Percentiles rank a stretch among this genome's conserved stretches.
phyloP scores from a whole-genome alignment of 2,797 vertebrate genomes.

The Sarcoramphus papa region DNA sequence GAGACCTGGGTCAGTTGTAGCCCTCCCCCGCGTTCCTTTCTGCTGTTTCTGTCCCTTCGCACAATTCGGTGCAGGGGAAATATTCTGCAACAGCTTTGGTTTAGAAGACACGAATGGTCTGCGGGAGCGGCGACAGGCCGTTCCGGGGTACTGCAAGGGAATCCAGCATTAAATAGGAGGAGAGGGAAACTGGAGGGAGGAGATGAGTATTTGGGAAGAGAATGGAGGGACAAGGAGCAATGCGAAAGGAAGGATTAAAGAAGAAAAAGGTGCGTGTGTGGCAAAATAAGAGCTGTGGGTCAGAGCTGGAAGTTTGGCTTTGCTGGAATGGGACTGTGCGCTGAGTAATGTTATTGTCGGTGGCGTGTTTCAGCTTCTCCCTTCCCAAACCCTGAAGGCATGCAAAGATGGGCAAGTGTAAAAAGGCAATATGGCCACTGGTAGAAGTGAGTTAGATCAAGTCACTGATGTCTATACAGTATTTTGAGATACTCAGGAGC shows the following conservation, averaged over 20 bases:
- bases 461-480: fast-evolving
- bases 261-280: fast-evolving
- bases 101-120: not conserved
- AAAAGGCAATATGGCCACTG: fast-evolving
- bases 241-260: not conserved
- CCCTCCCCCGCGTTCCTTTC: not conserved
- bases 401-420: not conserved
- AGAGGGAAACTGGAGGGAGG: not conserved
- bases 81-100: not conserved
- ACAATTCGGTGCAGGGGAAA: not conserved
- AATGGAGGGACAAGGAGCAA: not conserved
- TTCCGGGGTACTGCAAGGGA: not conserved
- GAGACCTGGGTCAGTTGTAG: not conserved
- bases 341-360: not conserved
- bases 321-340: not conserved
- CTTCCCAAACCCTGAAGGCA: not conserved
- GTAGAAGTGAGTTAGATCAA: not conserved
- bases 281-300: not conserved
- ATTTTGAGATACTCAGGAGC: not conserved
- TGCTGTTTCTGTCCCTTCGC: not conserved
- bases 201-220: not conserved
- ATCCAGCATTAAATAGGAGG: not conserved
- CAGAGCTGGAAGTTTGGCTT: not conserved
- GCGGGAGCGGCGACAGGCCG: not conserved
- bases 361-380: not conserved